A percentile compares a stretch with the other conserved stretches of the same genome.
Evolutionary conservation across 2,888 invertebrate genomes (phyloP).

Genomic region (Slavum lentiscoides): DNA sequence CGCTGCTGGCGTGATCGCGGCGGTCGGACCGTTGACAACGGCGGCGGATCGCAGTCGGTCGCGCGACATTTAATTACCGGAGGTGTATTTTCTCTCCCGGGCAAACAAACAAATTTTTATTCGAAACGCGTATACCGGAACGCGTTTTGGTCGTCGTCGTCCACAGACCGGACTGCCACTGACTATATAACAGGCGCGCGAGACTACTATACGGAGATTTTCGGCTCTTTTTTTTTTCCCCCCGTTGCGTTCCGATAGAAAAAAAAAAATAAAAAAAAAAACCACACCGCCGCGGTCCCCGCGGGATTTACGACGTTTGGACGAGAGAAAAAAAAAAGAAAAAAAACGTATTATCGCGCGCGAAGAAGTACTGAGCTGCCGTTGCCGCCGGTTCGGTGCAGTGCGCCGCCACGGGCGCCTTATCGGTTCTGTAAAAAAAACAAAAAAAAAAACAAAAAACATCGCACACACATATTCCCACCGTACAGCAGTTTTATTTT

Average conservation of each 20-base stretch:
- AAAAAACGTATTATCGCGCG: constrained; percentile 12
- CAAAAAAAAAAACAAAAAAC: background rate
- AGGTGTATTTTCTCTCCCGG: too few species aligned
- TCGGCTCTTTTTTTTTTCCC: background rate
- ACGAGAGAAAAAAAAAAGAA: background rate
- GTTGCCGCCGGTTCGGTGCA: constrained; percentile 38
- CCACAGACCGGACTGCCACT: too few species aligned
- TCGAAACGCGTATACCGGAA: too few species aligned
- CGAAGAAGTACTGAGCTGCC: too few species aligned
- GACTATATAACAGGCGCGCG: too few species aligned
- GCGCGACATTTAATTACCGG: background rate
- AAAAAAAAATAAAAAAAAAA: background rate
- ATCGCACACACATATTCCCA: constrained; percentile 19
- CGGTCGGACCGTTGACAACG: constrained; percentile 31
- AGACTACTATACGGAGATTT: background rate
- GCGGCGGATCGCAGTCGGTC: background rate
- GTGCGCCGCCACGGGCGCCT: constrained; percentile 37
- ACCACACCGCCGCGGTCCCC: background rate
- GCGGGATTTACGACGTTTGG: background rate
- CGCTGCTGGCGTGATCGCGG: constrained; percentile 32
- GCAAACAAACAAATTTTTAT: too few species aligned
- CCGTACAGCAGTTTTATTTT: constrained; percentile 36
- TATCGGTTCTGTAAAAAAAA: constrained; percentile 52
- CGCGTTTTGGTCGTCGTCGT: too few species aligned
- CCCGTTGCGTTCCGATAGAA: background rate